Conservation (phyloP, 2,888 invertebrate genomes). For the Hemicrepidius hirtus region DNA sequence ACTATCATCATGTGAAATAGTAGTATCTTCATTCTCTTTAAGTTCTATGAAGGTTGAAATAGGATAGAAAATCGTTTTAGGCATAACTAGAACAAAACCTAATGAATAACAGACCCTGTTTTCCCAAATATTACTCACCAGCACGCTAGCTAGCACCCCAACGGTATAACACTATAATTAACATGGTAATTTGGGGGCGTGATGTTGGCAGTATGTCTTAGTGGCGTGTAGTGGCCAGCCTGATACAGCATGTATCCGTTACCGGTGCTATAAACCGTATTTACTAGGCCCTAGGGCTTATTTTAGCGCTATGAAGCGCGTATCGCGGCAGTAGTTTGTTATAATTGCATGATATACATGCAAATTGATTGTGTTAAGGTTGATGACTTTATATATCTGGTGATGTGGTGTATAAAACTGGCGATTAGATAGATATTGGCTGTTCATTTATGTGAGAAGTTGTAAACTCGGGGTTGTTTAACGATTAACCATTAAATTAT, state of each 20-base stretch:
- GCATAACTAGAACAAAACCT: conserved; percentile 60
- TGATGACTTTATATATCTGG: conserved; percentile 69
- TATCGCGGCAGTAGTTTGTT: conserved; percentile 60
- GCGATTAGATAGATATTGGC: conserved; percentile 45
- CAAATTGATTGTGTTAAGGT: conserved; percentile 72
- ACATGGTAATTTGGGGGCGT: conserved; percentile 73
- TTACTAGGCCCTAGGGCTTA: conserved; percentile 61
- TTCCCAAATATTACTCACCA: conserved; percentile 65
- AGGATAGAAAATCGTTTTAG: conserved; percentile 57
- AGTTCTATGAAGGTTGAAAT: conserved; percentile 45
- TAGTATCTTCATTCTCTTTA: conserved; percentile 26
- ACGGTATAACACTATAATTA: conserved; percentile 70
- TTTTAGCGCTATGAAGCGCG: conserved; percentile 60
- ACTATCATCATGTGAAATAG: background rate
- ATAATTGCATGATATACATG: conserved; percentile 72
- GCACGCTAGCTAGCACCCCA: conserved; percentile 68
- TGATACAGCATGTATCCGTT: conserved; percentile 59
- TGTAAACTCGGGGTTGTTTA: background rate
- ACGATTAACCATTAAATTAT: too few species aligned
- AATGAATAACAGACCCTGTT: conserved; percentile 68
- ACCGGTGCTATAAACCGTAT: conserved; percentile 54
- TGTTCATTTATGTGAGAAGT: conserved; percentile 11
- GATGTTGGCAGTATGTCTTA: conserved; percentile 71
- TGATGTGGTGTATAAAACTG: conserved; percentile 60
- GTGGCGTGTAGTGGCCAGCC: conserved; percentile 72